Percentiles rank a stretch among this genome's conserved stretches.
phyloP scores from a whole-genome alignment of 2,113 vertebrate species.

The Vulpes lagopus region DNA sequence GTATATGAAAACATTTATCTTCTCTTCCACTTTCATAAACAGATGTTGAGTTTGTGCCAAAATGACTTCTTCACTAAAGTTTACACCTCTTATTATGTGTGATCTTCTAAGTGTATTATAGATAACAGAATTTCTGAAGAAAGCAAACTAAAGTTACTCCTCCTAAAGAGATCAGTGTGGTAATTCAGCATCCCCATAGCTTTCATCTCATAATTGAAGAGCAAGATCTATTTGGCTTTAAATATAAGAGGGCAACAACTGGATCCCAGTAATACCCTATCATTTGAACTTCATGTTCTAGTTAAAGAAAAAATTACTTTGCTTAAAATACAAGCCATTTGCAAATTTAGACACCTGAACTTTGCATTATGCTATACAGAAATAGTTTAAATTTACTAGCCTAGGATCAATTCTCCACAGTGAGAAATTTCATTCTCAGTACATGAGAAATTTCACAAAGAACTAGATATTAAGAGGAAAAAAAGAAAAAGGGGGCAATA shows the following conservation, averaged over 20 bases:
- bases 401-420: background rate
- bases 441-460: slow-evolving; percentile 4
- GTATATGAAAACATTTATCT: background rate
- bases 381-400: background rate
- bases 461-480: background rate
- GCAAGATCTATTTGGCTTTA: slow-evolving; percentile 40
- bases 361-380: background rate
- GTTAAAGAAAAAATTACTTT: slow-evolving; percentile 19
- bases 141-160: slow-evolving; percentile 25
- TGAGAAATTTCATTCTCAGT: background rate
- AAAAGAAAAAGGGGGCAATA: background rate
- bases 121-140: slow-evolving; percentile 17
- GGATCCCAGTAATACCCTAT: background rate
- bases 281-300: slow-evolving; percentile 19
- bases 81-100: background rate
- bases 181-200: background rate
- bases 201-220: slow-evolving; percentile 9
- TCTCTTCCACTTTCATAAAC: background rate
- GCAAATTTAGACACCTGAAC: background rate
- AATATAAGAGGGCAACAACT: background rate
- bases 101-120: slow-evolving; percentile 1
- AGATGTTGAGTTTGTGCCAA: slow-evolving; percentile 29
- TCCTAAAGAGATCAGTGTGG: background rate
- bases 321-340: slow-evolving; percentile 30
- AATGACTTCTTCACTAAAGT: slow-evolving; percentile 16